Conservation (phyloP, 1,140 invertebrate species). For the Saccostrea glomerata region DNA sequence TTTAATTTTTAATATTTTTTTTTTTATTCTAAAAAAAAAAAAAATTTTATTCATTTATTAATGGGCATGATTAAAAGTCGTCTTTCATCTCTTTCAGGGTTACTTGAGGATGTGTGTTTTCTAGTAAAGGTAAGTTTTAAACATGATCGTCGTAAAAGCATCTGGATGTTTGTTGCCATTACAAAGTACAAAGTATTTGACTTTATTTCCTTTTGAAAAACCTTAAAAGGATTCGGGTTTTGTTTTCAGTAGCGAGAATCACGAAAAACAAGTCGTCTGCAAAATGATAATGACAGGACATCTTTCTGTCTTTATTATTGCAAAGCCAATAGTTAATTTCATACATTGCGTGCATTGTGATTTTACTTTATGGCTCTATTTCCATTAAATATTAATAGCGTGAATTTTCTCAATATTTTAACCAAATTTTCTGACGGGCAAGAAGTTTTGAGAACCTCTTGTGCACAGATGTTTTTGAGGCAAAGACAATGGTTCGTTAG, state of each 20-base stretch:
- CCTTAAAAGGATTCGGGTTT: not conserved
- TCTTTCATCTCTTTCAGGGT: not conserved
- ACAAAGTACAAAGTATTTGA: not conserved
- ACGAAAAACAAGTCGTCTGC: not conserved
- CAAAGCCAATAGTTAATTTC: not conserved
- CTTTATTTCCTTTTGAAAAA: not conserved
- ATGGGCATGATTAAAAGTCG: not conserved
- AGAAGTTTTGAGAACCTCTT: not conserved
- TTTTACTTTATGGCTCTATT: constrained; percentile 16
- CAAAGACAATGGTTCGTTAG: constrained; percentile 36
- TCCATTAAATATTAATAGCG: not conserved
- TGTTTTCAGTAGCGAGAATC: no score
- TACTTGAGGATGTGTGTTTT: not conserved
- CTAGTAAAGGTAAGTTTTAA: not conserved
- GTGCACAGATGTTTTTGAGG: constrained; percentile 21
- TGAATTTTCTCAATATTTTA: not conserved
- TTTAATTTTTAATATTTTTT: not conserved
- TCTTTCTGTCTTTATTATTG: not conserved
- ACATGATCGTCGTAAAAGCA: not conserved
- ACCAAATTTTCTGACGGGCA: not conserved
- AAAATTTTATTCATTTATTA: not conserved
- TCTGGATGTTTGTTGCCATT: not conserved
- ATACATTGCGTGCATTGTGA: not conserved
- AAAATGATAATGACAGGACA: not conserved
- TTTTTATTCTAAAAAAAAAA: not conserved